phyloP scores from a whole-genome alignment of 2,888 invertebrate genomes.

The Furcula furcula region DNA sequence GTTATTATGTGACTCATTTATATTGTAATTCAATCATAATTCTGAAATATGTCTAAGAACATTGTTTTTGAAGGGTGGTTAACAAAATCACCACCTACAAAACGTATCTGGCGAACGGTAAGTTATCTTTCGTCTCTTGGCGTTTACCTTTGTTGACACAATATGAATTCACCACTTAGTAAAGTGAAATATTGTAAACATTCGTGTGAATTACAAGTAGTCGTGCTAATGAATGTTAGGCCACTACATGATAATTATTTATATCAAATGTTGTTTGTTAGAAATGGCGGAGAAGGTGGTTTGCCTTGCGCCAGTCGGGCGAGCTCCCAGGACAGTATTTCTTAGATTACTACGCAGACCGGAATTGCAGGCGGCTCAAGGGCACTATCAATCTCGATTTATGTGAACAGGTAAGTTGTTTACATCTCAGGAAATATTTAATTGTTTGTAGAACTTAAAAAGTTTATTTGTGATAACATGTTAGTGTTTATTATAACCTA shows the following conservation, averaged over 20 bases:
- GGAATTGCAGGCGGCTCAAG: slow-evolving; percentile 91
- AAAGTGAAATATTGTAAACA: slow-evolving; percentile 4
- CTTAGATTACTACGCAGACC: slow-evolving; percentile 96
- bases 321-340: slow-evolving; percentile 97
- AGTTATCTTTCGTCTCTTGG: slow-evolving; percentile 69
- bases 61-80: slow-evolving; percentile 96
- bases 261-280: slow-evolving; percentile 54
- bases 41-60: slow-evolving; percentile 82
- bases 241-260: slow-evolving; percentile 3
- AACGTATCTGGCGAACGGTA: slow-evolving; percentile 96
- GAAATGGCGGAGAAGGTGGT: slow-evolving; percentile 98
- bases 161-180: slow-evolving; percentile 29
- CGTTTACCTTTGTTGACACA: slow-evolving; percentile 57
- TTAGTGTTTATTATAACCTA: background rate
- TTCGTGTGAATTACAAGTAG: background rate
- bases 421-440: background rate
- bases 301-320: slow-evolving; percentile 93
- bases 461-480: background rate
- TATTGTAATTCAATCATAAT: too few relatives aligned
- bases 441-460: too few relatives aligned
- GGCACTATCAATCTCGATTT: slow-evolving; percentile 96
- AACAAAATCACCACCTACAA: slow-evolving; percentile 96
- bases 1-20: slow-evolving; percentile 50
- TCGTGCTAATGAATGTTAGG: background rate
- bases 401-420: slow-evolving; percentile 92